Evolutionary conservation across 2,797 vertebrate genomes (phyloP).

Genomic region (Galago senegalensis): DNA sequence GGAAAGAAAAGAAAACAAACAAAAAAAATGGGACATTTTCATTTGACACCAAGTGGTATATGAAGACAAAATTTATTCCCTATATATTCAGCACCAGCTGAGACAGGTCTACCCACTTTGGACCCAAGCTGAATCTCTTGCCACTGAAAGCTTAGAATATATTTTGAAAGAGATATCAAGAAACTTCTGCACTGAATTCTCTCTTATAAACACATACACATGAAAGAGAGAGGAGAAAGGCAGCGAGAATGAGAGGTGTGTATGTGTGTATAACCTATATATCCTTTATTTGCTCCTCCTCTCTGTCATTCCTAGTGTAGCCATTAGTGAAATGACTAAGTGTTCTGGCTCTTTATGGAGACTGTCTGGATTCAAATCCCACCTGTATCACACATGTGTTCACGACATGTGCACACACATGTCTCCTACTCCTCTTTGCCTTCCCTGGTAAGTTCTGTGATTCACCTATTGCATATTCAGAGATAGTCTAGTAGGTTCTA

Average conservation of each 20-base stretch:
- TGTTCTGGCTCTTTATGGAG: neutral
- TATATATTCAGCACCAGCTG: neutral
- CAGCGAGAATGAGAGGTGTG: fast-evolving
- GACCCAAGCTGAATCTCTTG: neutral
- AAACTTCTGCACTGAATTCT: neutral
- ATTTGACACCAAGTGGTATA: neutral
- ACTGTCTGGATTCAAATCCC: neutral
- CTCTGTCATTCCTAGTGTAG: neutral
- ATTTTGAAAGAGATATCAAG: neutral
- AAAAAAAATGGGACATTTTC: no score
- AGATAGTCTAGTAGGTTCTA: neutral
- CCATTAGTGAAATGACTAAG: neutral
- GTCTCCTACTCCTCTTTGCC: neutral
- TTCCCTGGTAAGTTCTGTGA: neutral
- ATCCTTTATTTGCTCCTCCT: neutral
- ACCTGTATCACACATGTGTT: neutral
- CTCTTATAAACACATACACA: neutral
- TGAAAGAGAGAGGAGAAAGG: neutral
- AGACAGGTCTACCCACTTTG: neutral
- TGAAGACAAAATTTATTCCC: neutral
- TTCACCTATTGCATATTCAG: neutral
- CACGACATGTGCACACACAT: neutral
- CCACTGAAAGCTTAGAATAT: neutral
- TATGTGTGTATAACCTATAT: neutral
- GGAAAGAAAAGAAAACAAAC: no score